These are phyloP conservation scores for Chelonia mydas DNA, from an alignment of 2,797 vertebrate species.

Conservation along the genomic window DNA sequence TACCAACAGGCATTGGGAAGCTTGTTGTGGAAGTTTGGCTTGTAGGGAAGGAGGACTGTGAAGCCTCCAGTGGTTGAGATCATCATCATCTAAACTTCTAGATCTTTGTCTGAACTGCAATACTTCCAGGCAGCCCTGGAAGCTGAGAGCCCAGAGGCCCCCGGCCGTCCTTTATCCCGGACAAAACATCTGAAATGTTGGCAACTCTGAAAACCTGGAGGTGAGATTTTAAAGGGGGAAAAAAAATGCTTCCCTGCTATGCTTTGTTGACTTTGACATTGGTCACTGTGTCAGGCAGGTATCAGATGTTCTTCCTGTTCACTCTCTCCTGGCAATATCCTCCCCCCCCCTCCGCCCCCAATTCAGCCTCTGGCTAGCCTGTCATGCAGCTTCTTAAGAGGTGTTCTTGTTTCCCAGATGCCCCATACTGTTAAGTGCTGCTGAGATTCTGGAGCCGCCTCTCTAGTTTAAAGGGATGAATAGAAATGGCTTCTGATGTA, in stretches of 20 bases:
- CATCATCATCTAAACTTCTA: not conserved
- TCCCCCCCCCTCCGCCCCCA: not conserved
- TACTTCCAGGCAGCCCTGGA: not conserved
- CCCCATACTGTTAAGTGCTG: fast-evolving
- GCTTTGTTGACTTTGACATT: fast-evolving
- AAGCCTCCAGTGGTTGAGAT: not conserved
- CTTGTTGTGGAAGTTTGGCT: not conserved
- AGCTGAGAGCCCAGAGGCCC: not conserved
- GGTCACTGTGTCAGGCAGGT: not conserved
- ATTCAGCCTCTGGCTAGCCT: not conserved
- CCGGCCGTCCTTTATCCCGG: not conserved
- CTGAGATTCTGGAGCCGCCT: not conserved
- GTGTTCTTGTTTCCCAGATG: fast-evolving
- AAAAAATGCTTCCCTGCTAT: not conserved
- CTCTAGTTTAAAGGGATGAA: not conserved
- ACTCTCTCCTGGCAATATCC: fast-evolving
- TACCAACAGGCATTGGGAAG: not conserved
- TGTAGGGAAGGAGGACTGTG: not conserved
- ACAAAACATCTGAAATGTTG: not conserved
- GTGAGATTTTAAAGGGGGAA: not conserved
- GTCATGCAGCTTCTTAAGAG: not conserved
- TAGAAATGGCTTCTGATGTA: not conserved
- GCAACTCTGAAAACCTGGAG: not conserved
- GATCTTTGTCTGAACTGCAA: not conserved
- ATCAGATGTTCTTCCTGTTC: fast-evolving